These are phyloP conservation scores for Rhizomys pruinosus DNA, from an alignment of 2,113 vertebrate species.

Conservation along the genomic window DNA sequence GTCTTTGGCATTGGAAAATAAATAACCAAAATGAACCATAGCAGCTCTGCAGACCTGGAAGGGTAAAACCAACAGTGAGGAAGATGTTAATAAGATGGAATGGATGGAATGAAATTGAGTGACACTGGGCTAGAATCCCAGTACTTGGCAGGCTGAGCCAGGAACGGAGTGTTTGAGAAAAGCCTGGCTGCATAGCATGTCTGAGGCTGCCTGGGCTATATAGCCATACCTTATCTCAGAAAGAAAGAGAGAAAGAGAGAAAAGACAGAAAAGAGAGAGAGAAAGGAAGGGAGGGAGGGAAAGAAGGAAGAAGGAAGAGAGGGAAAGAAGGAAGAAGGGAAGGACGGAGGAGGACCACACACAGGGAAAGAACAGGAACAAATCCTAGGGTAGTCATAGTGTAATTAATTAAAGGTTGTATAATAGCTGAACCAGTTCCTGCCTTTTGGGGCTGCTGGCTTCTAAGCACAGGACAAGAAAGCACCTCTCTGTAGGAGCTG, in stretches of 20 bases:
- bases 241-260: background rate
- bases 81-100: conserved; percentile 21
- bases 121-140: background rate
- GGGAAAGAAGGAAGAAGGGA: background rate
- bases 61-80: background rate
- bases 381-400: background rate
- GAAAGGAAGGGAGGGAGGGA: too few relatives aligned
- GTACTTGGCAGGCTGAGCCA: background rate
- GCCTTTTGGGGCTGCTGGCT: conserved; percentile 7
- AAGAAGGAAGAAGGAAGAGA: too few relatives aligned
- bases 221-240: background rate
- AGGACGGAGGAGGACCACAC: background rate
- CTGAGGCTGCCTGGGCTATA: background rate
- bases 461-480: background rate
- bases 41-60: background rate
- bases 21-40: background rate
- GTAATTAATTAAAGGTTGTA: background rate
- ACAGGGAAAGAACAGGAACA: background rate
- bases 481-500: background rate
- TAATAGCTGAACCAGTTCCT: background rate
- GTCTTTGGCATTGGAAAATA: conserved; percentile 42
- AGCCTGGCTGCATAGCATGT: background rate
- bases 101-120: conserved; percentile 21
- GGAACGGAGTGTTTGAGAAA: background rate
- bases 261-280: background rate